These are phyloP conservation scores for Syrphus vitripennis DNA, from an alignment of 2,888 invertebrate species.

Conservation along the genomic window DNA sequence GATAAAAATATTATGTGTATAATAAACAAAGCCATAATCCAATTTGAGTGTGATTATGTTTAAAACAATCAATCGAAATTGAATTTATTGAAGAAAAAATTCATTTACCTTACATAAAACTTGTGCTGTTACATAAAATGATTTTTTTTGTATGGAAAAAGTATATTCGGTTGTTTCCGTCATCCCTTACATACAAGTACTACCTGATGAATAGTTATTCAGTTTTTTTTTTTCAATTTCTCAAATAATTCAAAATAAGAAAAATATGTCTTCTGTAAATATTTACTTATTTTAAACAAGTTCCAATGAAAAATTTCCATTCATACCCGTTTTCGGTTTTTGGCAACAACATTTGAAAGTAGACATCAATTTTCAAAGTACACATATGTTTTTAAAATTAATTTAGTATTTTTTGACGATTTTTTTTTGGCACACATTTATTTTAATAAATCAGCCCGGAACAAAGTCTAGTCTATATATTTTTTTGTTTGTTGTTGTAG, in stretches of 20 bases:
- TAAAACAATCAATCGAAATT: neutral
- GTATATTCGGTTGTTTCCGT: neutral
- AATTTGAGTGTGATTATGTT: neutral
- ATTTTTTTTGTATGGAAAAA: neutral
- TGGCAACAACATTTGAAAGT: conserved; percentile 32
- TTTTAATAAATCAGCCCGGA: conserved; percentile 18
- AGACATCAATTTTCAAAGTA: conserved; percentile 34
- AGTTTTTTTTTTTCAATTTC: neutral
- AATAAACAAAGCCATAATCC: neutral
- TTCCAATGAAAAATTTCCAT: conserved; percentile 47
- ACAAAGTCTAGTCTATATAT: conserved; percentile 38
- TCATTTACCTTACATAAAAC: neutral
- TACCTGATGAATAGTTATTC: neutral
- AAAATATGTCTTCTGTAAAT: conserved; percentile 5
- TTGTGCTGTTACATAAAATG: neutral
- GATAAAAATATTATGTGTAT: neutral
- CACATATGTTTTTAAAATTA: neutral
- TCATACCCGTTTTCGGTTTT: conserved; percentile 30
- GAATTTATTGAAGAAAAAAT: neutral
- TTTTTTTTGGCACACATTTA: conserved; percentile 31
- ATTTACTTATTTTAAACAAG: conserved; percentile 11
- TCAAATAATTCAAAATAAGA: conserved; percentile 6
- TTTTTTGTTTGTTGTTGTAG: too few relatives aligned
- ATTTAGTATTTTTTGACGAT: neutral
- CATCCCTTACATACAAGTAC: neutral